Conservation (phyloP, 2,113 vertebrate species). For the Apteryx owenii region DNA sequence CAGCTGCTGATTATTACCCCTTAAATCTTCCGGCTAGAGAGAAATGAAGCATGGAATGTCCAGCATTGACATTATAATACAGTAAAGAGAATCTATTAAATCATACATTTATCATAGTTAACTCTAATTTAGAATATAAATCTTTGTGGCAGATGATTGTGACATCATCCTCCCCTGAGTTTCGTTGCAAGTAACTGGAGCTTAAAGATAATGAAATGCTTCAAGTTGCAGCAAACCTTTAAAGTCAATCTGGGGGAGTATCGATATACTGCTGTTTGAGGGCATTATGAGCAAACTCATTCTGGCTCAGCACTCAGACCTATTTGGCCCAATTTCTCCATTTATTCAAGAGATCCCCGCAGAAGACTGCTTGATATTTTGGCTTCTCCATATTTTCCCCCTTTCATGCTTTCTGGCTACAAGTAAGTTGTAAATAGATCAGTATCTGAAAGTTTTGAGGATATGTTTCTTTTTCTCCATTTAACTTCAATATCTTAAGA, state of each 20-base stretch:
- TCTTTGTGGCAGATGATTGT: slow-evolving; percentile 46
- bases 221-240: neutral
- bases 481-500: neutral
- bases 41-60: slow-evolving; percentile 26
- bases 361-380: neutral
- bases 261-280: neutral
- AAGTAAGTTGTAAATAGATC: neutral
- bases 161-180: neutral
- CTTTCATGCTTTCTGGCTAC: neutral
- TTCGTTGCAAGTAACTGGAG: neutral
- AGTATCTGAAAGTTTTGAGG: neutral
- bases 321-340: neutral
- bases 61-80: slow-evolving; percentile 7
- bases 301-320: neutral
- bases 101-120: slow-evolving; percentile 22
- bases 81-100: slow-evolving; percentile 48
- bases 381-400: neutral
- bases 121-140: slow-evolving; percentile 57
- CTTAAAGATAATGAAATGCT: slow-evolving; percentile 48
- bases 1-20: slow-evolving; percentile 13
- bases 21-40: slow-evolving; percentile 37
- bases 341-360: neutral
- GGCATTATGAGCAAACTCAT: neutral
- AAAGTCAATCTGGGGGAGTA: neutral
- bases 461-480: neutral